These are phyloP conservation scores for Cephalotes varians DNA, from an alignment of 2,888 invertebrate species.

Conservation along the genomic window DNA sequence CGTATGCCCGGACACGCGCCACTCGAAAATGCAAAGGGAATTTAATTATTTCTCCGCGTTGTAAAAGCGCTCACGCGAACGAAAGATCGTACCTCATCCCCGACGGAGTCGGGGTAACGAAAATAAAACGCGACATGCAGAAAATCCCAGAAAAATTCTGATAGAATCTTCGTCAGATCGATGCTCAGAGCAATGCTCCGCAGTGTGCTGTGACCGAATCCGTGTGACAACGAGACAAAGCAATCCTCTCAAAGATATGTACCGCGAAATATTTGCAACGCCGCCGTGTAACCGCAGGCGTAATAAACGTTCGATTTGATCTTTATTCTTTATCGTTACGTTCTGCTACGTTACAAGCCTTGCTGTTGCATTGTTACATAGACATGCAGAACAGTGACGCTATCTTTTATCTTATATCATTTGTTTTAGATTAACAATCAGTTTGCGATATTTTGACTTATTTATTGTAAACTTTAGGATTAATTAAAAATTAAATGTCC, in stretches of 20 bases:
- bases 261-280: slow-evolving; percentile 13
- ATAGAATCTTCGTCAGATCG: neutral
- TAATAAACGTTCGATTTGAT: slow-evolving; percentile 34
- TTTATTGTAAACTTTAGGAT: neutral
- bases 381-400: neutral
- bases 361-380: neutral
- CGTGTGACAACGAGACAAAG: slow-evolving; percentile 13
- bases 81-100: neutral
- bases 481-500: neutral
- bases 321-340: slow-evolving; percentile 4
- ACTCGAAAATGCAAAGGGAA: slow-evolving; percentile 45
- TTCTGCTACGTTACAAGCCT: slow-evolving; percentile 5
- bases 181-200: neutral
- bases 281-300: neutral
- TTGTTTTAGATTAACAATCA: neutral
- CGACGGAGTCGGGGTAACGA: neutral
- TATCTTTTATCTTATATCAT: neutral
- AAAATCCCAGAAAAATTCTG: neutral
- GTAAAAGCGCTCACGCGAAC: slow-evolving; percentile 44
- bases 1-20: slow-evolving; percentile 48
- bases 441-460: neutral
- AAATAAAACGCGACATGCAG: slow-evolving; percentile 6
- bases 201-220: neutral
- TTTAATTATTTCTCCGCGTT: slow-evolving; percentile 48
- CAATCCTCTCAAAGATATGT: slow-evolving; percentile 14